Percentiles rank a stretch among this genome's conserved stretches.
These are phyloP conservation scores for Philhelius pedissequus DNA, from an alignment of 2,888 invertebrate genomes.

Conservation along the genomic window DNA sequence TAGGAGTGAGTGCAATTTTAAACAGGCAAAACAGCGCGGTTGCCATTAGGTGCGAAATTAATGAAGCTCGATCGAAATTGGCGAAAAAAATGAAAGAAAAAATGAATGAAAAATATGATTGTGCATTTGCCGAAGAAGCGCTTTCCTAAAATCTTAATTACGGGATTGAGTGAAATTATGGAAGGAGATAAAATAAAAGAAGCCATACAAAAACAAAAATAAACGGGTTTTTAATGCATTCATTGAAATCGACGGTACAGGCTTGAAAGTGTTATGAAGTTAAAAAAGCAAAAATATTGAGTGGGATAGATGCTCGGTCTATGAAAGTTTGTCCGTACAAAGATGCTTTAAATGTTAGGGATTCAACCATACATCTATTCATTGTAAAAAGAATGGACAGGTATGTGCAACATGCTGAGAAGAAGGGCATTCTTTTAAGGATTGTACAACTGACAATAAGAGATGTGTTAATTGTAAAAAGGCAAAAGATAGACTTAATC, in stretches of 20 bases:
- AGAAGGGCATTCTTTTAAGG: no score
- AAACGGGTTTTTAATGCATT: neutral
- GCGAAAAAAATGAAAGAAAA: neutral
- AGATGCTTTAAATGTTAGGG: no score
- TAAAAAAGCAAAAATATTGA: neutral
- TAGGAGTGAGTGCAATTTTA: neutral
- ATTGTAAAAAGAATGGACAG: no score
- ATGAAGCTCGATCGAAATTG: neutral
- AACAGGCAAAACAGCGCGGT: conserved; percentile 1
- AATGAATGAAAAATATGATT: conserved; percentile 6
- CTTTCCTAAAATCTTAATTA: neutral
- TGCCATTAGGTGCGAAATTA: neutral
- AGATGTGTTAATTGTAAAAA: no score
- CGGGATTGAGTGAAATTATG: neutral
- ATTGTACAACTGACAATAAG: no score
- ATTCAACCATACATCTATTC: no score
- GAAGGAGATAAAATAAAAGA: neutral
- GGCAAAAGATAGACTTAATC: no score
- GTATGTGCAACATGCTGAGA: no score
- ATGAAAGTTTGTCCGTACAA: no score
- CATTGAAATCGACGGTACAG: neutral
- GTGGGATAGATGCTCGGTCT: no score
- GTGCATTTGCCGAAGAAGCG: neutral
- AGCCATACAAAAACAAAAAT: neutral
- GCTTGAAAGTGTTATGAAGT: neutral